Conservation (phyloP, 2,888 invertebrate species). For the Xestia c-nigrum region DNA sequence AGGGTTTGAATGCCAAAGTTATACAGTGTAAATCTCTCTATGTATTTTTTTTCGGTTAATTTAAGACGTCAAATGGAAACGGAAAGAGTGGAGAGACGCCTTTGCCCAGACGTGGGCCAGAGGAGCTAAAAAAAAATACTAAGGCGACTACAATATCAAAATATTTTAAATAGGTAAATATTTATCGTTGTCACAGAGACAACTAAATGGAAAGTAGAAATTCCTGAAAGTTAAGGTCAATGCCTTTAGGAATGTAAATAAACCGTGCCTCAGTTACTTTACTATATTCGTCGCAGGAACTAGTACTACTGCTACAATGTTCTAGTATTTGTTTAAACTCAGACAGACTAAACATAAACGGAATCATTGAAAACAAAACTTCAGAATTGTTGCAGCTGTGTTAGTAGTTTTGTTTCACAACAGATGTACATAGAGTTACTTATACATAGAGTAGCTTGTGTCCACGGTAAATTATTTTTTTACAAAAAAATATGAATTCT, state of each 20-base stretch:
- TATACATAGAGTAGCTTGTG: too few species aligned
- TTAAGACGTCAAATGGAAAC: too few species aligned
- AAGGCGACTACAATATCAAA: too few species aligned
- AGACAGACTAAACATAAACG: constrained; percentile 11
- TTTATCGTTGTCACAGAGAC: background rate
- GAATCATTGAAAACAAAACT: background rate
- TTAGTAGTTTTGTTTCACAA: background rate
- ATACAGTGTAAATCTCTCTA: background rate
- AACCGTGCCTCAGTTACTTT: background rate
- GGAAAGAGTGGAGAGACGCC: too few species aligned
- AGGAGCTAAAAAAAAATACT: too few species aligned
- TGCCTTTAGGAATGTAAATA: constrained; percentile 11
- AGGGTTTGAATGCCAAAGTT: background rate
- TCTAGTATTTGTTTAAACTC: constrained; percentile 24
- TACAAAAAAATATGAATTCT: too few species aligned
- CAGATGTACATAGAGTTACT: background rate
- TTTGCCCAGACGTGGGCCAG: too few species aligned
- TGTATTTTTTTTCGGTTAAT: background rate
- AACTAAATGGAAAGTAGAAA: background rate
- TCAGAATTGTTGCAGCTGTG: constrained; percentile 10
- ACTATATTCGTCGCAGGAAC: background rate
- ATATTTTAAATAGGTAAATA: too few species aligned
- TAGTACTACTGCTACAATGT: constrained; percentile 16
- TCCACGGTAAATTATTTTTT: too few species aligned
- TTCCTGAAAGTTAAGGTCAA: background rate